These are phyloP conservation scores for Monarcha castaneiventris DNA, from an alignment of 2,113 vertebrate species.

Conservation along the genomic window DNA sequence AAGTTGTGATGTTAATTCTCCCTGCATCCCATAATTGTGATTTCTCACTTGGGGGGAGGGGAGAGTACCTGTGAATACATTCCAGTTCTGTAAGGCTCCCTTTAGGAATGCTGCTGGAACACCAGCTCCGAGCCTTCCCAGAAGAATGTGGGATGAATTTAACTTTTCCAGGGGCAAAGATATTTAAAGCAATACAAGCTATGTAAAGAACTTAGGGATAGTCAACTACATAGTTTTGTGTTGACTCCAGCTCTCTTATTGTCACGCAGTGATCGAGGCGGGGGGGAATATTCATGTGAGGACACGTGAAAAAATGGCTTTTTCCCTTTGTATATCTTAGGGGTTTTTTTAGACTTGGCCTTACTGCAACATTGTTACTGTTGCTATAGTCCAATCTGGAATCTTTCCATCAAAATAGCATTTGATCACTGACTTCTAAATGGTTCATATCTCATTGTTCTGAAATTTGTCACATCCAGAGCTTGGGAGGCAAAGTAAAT, in stretches of 20 bases:
- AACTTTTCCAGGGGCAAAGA: constrained; percentile 29
- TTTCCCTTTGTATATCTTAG: constrained; percentile 9
- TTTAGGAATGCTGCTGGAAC: not conserved
- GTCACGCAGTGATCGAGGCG: not conserved
- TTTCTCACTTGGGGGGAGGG: not conserved
- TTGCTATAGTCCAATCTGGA: constrained; percentile 32
- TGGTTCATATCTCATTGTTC: not conserved
- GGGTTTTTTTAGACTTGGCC: constrained; percentile 31
- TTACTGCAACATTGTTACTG: constrained; percentile 28
- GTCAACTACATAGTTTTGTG: constrained; percentile 25
- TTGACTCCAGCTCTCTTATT: constrained; percentile 27
- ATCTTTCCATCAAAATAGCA: constrained; percentile 35
- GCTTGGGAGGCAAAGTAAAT: not conserved
- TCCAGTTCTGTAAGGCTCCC: not conserved
- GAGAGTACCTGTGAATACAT: not conserved
- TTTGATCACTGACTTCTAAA: constrained; percentile 23
- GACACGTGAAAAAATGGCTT: not conserved
- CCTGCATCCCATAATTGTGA: not conserved
- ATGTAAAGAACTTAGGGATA: constrained; percentile 14
- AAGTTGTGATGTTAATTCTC: not conserved
- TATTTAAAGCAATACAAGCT: constrained; percentile 52
- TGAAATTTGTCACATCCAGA: constrained; percentile 27
- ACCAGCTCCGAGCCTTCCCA: not conserved
- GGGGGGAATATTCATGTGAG: not conserved
- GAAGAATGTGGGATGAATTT: constrained; percentile 21